Percentiles rank a stretch among this genome's conserved stretches.
Evolutionary conservation across 2,888 invertebrate genomes (phyloP).

Genomic region (Halocaridina rubra): DNA sequence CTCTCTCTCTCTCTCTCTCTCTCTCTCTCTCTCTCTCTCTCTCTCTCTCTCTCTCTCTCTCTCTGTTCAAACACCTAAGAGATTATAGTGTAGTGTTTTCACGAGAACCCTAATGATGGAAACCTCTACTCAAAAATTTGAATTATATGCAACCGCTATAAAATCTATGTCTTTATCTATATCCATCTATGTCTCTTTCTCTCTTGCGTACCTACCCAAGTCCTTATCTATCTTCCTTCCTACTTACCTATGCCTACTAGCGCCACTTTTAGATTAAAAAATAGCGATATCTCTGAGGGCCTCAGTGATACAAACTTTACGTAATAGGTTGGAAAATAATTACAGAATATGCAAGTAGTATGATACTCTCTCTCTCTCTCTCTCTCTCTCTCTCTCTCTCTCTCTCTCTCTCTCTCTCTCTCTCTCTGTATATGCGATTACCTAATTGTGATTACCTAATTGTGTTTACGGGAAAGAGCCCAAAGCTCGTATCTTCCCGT

Average conservation of each 20-base stretch:
- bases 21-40: not conserved
- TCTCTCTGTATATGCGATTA: too few species aligned
- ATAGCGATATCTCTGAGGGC: too few species aligned
- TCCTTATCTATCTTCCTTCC: not conserved
- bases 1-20: not conserved
- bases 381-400: not conserved
- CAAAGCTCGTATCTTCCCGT: too few species aligned
- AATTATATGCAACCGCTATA: not conserved
- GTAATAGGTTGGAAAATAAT: too few species aligned
- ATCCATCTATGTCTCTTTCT: not conserved
- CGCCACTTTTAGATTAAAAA: too few species aligned
- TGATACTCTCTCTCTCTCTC: not conserved
- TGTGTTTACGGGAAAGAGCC: too few species aligned
- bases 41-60: not conserved
- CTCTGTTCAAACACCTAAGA: not conserved
- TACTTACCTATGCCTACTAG: not conserved
- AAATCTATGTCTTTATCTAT: not conserved
- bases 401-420: not conserved
- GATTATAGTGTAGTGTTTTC: too few species aligned
- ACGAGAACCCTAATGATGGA: not conserved
- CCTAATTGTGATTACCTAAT: too few species aligned
- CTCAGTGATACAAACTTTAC: too few species aligned
- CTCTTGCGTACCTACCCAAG: not conserved
- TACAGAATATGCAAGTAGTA: too few species aligned
- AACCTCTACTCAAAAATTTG: not conserved